These are phyloP conservation scores for Toxotes chatareus DNA, from an alignment of 2,113 vertebrate species.

Conservation along the genomic window DNA sequence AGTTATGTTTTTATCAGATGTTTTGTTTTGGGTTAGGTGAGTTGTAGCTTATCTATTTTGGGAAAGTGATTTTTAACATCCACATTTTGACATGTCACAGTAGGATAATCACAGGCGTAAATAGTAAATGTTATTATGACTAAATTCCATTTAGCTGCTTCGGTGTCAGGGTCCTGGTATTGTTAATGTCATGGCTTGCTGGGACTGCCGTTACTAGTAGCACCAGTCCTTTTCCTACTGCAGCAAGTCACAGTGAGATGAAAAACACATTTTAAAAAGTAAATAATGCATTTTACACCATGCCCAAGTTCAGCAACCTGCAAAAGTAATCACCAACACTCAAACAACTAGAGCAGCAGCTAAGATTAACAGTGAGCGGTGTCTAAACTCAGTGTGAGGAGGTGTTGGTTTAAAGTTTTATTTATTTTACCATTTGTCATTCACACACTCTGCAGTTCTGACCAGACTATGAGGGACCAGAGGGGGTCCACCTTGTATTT, in stretches of 20 bases:
- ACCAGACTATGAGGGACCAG: slow-evolving; percentile 13
- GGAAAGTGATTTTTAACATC: background rate
- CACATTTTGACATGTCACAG: background rate
- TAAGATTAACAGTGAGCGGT: background rate
- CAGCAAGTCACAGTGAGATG: no score
- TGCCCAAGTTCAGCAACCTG: background rate
- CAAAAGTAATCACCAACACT: background rate
- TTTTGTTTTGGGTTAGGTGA: background rate
- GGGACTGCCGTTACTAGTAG: no score
- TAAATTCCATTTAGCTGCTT: no score
- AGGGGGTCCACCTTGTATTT: slow-evolving; percentile 66
- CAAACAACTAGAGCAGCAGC: background rate
- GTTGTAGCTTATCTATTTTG: no score
- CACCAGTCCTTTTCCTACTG: no score
- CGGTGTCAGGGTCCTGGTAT: background rate
- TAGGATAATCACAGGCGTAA: background rate
- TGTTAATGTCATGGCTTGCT: no score
- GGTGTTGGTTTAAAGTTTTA: background rate
- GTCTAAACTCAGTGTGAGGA: background rate
- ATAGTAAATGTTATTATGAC: background rate
- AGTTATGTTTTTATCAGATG: background rate
- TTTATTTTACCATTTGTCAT: slow-evolving; percentile 16
- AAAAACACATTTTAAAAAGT: no score
- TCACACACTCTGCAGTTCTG: slow-evolving; percentile 4
- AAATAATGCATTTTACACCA: no score